Percentiles rank a stretch among this genome's conserved stretches.
Conservation (phyloP, 2,888 invertebrate genomes). For the Rhyacophila evoluta region DNA sequence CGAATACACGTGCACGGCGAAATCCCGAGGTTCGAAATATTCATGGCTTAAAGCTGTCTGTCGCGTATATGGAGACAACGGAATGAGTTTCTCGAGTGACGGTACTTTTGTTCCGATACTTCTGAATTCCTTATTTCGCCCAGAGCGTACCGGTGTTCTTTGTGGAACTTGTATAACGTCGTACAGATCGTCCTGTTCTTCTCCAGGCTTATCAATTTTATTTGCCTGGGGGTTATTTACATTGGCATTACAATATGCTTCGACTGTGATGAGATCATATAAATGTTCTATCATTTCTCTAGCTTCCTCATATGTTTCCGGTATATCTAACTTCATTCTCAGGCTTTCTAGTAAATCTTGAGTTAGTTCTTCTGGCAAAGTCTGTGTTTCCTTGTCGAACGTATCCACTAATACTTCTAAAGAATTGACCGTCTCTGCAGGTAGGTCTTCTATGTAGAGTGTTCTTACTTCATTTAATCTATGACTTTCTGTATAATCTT, state of each 20-base stretch:
- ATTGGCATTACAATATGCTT: conserved; percentile 74
- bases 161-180: conserved; percentile 70
- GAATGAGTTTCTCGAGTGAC: conserved; percentile 71
- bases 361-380: conserved; percentile 80
- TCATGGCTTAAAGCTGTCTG: conserved; percentile 66
- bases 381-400: conserved; percentile 77
- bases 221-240: conserved; percentile 59
- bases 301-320: conserved; percentile 79
- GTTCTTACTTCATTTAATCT: conserved; percentile 71
- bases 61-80: conserved; percentile 66
- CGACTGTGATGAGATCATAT: conserved; percentile 80
- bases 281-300: conserved; percentile 82
- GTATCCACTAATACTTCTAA: conserved; percentile 61
- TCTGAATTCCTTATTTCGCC: conserved; percentile 65
- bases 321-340: conserved; percentile 77
- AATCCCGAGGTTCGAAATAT: conserved; percentile 69
- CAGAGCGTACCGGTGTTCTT: conserved; percentile 58
- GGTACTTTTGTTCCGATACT: conserved; percentile 72
- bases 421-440: conserved; percentile 59
- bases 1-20: conserved; percentile 73
- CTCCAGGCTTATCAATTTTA: conserved; percentile 54
- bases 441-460: conserved; percentile 63
- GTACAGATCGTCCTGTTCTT: conserved; percentile 72
- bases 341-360: conserved; percentile 78
- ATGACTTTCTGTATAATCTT: conserved; percentile 74